Evolutionary conservation across 2,113 vertebrate genomes (phyloP).

Genomic region (Sminthopsis crassicaudata): DNA sequence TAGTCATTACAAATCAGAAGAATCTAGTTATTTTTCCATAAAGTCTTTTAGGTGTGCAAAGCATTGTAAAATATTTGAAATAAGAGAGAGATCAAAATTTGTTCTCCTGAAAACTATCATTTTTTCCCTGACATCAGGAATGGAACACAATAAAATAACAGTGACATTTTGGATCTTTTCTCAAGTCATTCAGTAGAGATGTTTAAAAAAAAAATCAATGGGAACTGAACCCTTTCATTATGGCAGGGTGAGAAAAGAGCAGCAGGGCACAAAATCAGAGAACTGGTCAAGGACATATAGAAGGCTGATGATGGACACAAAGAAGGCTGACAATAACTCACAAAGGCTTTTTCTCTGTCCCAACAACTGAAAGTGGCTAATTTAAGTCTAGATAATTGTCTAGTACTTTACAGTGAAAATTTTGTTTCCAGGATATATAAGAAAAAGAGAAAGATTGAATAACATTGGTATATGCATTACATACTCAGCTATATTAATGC

Average conservation of each 20-base stretch:
- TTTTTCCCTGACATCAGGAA: background rate
- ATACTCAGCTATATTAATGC: background rate
- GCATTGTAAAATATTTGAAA: background rate
- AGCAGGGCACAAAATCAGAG: background rate
- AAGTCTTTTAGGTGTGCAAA: slow-evolving; percentile 27
- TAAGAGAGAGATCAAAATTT: background rate
- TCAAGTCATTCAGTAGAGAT: background rate
- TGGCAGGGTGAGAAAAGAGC: background rate
- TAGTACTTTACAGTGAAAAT: background rate
- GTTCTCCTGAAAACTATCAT: background rate
- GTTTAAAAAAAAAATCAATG: background rate
- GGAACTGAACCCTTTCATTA: background rate
- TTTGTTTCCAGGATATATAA: background rate
- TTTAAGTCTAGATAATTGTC: background rate
- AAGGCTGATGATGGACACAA: background rate
- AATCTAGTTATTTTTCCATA: slow-evolving; percentile 33
- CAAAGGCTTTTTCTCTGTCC: background rate
- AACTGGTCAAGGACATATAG: background rate
- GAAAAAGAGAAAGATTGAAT: background rate
- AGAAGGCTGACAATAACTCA: background rate
- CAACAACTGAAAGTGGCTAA: background rate
- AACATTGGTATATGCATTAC: background rate
- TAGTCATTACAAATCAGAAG: slow-evolving; percentile 33
- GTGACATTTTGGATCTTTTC: background rate
- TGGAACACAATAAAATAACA: background rate